phyloP scores from a whole-genome alignment of 2,888 invertebrate genomes.

The Athalia rosae region DNA sequence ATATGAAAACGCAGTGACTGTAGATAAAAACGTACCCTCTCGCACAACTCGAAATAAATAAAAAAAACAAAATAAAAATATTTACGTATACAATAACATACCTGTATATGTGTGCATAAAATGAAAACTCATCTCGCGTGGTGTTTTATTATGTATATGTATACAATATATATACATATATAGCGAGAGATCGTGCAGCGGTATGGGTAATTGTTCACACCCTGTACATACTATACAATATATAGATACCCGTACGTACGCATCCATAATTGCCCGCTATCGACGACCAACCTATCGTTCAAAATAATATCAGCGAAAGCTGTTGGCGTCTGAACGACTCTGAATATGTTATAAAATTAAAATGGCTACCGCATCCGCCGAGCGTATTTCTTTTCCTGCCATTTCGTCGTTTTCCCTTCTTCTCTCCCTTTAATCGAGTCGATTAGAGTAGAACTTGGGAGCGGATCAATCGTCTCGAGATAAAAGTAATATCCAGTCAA shows the following conservation, averaged over 20 bases:
- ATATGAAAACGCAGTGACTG: background rate
- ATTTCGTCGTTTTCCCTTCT: background rate
- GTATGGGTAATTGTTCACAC: too few species aligned
- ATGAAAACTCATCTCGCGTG: background rate
- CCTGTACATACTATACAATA: too few species aligned
- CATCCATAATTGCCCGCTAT: too few species aligned
- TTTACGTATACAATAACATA: too few species aligned
- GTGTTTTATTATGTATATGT: background rate
- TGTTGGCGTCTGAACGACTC: background rate
- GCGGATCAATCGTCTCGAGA: conserved; percentile 21
- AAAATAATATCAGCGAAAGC: background rate
- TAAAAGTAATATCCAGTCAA: conserved; percentile 23
- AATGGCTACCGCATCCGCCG: background rate
- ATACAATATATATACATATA: background rate
- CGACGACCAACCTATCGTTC: background rate
- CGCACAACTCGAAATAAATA: too few species aligned
- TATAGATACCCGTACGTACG: too few species aligned
- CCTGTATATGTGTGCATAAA: too few species aligned
- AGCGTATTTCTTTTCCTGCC: background rate
- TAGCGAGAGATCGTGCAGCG: too few species aligned
- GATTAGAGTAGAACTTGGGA: conserved; percentile 6
- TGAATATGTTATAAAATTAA: background rate
- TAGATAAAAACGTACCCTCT: too few species aligned
- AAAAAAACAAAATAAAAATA: too few species aligned
- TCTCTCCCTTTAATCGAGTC: background rate